Percentiles rank a stretch among this genome's conserved stretches.
Conservation (phyloP, 2,888 invertebrate genomes). For the Acronicta leporina region DNA sequence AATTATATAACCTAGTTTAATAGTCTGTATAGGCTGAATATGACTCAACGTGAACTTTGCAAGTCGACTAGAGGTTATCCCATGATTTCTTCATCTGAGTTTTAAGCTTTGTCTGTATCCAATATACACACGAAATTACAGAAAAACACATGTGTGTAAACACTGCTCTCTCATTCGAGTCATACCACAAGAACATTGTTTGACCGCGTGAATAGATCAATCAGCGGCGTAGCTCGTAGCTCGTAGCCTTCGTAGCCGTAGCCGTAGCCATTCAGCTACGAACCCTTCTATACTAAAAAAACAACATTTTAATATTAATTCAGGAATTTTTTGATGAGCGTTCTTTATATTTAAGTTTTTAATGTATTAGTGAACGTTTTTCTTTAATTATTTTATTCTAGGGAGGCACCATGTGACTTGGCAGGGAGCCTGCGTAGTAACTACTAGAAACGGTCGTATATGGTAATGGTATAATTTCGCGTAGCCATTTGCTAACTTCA, state of each 20-base stretch:
- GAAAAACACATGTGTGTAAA: too few relatives aligned
- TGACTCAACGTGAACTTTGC: too few relatives aligned
- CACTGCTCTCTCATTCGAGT: conserved; percentile 25
- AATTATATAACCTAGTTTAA: too few relatives aligned
- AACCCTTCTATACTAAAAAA: neutral
- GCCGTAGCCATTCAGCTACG: conserved; percentile 17
- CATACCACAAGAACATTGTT: conserved; percentile 23
- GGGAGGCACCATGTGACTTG: conserved; percentile 20
- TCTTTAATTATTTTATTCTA: conserved; percentile 6
- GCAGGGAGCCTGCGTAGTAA: conserved; percentile 30
- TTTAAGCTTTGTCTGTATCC: neutral
- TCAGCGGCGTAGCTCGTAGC: conserved; percentile 2
- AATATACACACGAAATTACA: conserved; percentile 9
- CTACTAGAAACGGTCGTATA: conserved; percentile 38
- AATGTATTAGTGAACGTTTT: neutral
- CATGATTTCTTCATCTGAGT: too few relatives aligned
- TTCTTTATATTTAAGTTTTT: too few relatives aligned
- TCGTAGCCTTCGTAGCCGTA: conserved; percentile 1
- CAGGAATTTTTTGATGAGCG: too few relatives aligned
- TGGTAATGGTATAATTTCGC: conserved; percentile 41
- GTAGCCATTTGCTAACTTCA: conserved; percentile 41
- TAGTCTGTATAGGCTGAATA: too few relatives aligned
- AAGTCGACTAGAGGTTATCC: too few relatives aligned
- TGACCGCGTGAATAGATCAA: conserved; percentile 18
- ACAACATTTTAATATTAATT: too few relatives aligned